Base-by-base conservation (phyloP, 92 coral and sea anemone species). In the Siderastrea siderea region DNA sequence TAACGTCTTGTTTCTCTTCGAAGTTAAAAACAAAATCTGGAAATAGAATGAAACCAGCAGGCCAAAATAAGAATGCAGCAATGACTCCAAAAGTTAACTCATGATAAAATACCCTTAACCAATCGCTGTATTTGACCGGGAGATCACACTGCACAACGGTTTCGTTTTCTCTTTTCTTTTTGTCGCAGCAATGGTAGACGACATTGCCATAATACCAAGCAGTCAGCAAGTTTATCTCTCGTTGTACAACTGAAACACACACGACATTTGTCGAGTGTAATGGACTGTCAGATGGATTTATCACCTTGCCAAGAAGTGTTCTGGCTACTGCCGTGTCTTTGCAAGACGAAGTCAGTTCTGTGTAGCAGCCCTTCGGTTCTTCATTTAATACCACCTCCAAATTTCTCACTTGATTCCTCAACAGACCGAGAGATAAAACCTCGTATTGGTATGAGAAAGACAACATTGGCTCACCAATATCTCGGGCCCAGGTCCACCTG, bases 361-460 rank as follows among this genome's bases (percentile, higher is more conserved):
- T 11, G 1, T 17, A 17, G 48, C 79, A 74, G 48, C 79, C 79
- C 6, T 8, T 50, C 47, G 79, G 79, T 54, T 74, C 63, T n/a
- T 53, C 79, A 19, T n/a, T 43, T 63, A 74, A 52, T 2, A 2
- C n/a, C 62, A 74, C 48, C 8, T 75, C 5, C 1, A 55, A 53
- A 26, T 3, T 75, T 19, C 79, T 7, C 8, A 52, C 50, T 55
- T 75, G 79, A 52, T 75, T 53, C 64, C 4, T 75, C 4, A 75
- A 52, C 26, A 75, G 64, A 15, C 79, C 79, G 3, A 75, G 48
- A 0, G 79, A 53, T 52, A 75, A 54, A 12, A 75, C 50, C 16
- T 75, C 43, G 17, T 75, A 53, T n/a, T 75, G 64, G 64, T 75
- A 75, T 1, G 79, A 75, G 6, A 75, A 75, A 57, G n/a, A 53